These are phyloP conservation scores for Etheostoma spectabile DNA, from an alignment of 2,113 vertebrate genomes.

Conservation along the genomic window DNA sequence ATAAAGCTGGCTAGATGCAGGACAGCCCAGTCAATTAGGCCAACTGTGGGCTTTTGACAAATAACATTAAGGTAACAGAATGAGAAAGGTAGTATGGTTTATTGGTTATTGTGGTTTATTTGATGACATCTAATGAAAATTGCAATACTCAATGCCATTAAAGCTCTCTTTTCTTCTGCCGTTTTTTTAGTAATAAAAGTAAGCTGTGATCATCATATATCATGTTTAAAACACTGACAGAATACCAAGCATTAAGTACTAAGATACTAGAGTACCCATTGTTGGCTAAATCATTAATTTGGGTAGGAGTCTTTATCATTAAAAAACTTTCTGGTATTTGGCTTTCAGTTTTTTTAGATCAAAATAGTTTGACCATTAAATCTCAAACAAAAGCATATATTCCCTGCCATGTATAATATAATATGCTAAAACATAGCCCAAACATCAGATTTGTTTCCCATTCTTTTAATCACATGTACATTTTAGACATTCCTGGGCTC, in stretches of 20 bases:
- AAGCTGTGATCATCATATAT: neutral
- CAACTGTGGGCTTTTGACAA: constrained; percentile 56
- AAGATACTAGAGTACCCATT: neutral
- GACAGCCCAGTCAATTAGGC: constrained; percentile 62
- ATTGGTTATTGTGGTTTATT: constrained; percentile 19
- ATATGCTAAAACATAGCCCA: constrained; percentile 2
- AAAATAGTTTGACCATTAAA: neutral
- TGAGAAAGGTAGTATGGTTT: constrained; percentile 25
- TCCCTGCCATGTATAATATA: neutral
- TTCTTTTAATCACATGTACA: constrained; percentile 55
- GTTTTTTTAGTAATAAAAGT: constrained; percentile 10
- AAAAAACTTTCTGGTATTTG: neutral
- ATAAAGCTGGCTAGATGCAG: constrained; percentile 69
- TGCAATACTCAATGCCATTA: constrained; percentile 28
- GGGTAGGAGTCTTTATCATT: neutral
- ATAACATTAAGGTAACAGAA: constrained; percentile 45
- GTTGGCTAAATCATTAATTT: neutral
- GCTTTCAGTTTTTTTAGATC: neutral
- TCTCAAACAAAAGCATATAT: constrained; percentile 6
- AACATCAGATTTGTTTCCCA: neutral
- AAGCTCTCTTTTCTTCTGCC: constrained; percentile 2
- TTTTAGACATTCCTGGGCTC: constrained; percentile 66
- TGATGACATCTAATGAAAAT: constrained; percentile 35
- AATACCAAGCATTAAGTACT: neutral
- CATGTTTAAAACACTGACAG: neutral